phyloP scores from a whole-genome alignment of 35 echinoderm and acorn worm species.

The Strongylocentrotus purpuratus region DNA sequence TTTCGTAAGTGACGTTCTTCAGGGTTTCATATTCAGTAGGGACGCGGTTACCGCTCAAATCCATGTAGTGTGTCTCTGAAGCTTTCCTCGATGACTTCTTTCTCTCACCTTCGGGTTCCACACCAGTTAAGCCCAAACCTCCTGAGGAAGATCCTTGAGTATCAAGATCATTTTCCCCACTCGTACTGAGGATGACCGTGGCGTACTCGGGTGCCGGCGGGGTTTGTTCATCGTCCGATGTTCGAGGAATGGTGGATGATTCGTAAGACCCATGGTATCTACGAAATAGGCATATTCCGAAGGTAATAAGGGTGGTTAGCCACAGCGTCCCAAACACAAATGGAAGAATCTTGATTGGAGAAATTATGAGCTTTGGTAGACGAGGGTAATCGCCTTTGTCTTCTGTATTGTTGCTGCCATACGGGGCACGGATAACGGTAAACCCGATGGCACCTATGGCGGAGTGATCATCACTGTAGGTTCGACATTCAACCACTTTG shows the following conservation, averaged over 20 bases:
- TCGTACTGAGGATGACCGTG: slow-evolving; percentile 7
- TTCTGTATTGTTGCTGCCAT: background rate
- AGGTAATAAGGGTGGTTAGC: background rate
- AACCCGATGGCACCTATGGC: background rate
- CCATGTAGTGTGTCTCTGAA: background rate
- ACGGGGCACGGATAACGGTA: background rate
- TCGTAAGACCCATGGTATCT: background rate
- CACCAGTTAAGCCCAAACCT: background rate
- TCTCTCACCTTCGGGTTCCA: background rate
- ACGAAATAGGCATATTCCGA: background rate
- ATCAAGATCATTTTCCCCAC: background rate
- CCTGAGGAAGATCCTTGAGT: background rate
- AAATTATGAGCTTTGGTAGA: background rate
- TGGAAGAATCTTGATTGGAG: background rate
- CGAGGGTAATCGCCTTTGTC: background rate
- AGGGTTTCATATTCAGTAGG: background rate
- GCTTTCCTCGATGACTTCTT: background rate
- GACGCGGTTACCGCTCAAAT: background rate
- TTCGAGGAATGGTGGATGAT: background rate
- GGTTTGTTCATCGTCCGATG: background rate
- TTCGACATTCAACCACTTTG: background rate
- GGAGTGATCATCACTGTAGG: background rate
- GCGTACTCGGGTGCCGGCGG: background rate
- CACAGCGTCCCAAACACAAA: background rate
- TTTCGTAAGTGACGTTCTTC: background rate